Evolutionary conservation across 35 echinoderm and acorn worm genomes (phyloP), one percentile per base, ranked within the genome.

Genomic region (Ophioderma brevispina): DNA sequence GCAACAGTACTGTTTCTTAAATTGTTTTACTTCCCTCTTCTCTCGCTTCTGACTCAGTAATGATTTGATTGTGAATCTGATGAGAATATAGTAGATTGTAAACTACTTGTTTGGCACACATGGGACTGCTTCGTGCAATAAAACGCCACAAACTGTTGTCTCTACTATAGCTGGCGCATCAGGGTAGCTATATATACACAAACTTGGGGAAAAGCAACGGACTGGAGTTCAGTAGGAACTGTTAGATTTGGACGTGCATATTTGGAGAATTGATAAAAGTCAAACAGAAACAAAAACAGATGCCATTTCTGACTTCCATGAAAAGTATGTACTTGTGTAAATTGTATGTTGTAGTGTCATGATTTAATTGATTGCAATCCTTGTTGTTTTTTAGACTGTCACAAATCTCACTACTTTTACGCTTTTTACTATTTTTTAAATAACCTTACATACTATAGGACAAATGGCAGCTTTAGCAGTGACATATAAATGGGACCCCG

Each of bases 241-340:
- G 80, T 82, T n/a, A 90, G 96, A 55, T 98, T 98, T 86, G 96
- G 96, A 31, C 84, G 96, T n/a, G 91, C 96, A 93, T 98, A 33
- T 81, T 84, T 80, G 83, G 89, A 70, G 96, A 76, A 94, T 91
- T 87, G 32, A n/a, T n/a, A n/a, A n/a, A n/a, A n/a, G n/a, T n/a
- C n/a, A n/a, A 63, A 28, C 4, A 8, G 82, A 36, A 6, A 0
- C 23, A 33, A 33, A 1, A 4, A 80, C 4, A 33, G 35, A 76
- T 76, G 35, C 8, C 8, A 33, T 19, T 40, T 79, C 36, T 10
- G 33, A 41, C 41, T 19, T 23, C n/a, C 0, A 0, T 90, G 37
- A 38, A 75, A 28, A 23, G 19, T 25, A 31, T 35, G 21, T 4
- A n/a, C n/a, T n/a, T n/a, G n/a, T n/a, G n/a, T n/a, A n/a, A n/a